Evolutionary conservation across 2,888 invertebrate species (phyloP).

Genomic region (Amphipoea oculea): DNA sequence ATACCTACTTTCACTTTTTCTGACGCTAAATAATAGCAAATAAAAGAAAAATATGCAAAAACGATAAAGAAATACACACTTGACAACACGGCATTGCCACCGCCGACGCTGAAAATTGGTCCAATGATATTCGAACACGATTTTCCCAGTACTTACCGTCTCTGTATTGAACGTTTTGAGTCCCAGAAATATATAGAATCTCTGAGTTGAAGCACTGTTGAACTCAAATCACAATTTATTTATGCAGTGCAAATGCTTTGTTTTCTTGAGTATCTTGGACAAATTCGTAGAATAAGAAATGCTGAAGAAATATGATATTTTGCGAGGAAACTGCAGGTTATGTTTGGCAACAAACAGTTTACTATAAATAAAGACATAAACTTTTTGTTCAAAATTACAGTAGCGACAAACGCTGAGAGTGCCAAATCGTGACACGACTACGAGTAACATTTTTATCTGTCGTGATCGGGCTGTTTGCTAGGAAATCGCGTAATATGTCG

Average conservation of each 20-base stretch:
- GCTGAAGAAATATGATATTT: conserved; percentile 8
- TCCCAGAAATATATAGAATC: conserved; percentile 54
- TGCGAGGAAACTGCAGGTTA: conserved; percentile 13
- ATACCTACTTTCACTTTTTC: conserved; percentile 32
- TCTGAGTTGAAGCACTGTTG: conserved; percentile 47
- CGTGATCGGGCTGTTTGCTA: conserved; percentile 66
- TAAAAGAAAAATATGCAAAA: conserved; percentile 43
- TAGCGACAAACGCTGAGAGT: conserved; percentile 57
- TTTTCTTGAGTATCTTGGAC: conserved; percentile 22
- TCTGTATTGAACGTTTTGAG: conserved; percentile 64
- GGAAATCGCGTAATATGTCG: conserved; percentile 71
- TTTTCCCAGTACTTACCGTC: conserved; percentile 60
- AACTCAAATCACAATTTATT: conserved; percentile 44
- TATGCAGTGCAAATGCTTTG: conserved; percentile 26
- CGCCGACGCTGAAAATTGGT: conserved; percentile 67
- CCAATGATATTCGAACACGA: conserved; percentile 73
- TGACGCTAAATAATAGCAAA: conserved; percentile 39
- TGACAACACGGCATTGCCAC: conserved; percentile 53
- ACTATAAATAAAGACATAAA: conserved; percentile 58
- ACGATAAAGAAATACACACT: conserved; percentile 53
- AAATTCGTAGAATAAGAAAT: conserved; percentile 15
- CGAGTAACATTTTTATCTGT: conserved; percentile 61
- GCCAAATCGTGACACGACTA: conserved; percentile 62
- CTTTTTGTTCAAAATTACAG: conserved; percentile 57
- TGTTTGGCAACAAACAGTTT: conserved; percentile 48